Evolutionary conservation across 30 jellyfish, hydroid and myxozoan genomes (phyloP).

Genomic region (Hydractinia echinata): DNA sequence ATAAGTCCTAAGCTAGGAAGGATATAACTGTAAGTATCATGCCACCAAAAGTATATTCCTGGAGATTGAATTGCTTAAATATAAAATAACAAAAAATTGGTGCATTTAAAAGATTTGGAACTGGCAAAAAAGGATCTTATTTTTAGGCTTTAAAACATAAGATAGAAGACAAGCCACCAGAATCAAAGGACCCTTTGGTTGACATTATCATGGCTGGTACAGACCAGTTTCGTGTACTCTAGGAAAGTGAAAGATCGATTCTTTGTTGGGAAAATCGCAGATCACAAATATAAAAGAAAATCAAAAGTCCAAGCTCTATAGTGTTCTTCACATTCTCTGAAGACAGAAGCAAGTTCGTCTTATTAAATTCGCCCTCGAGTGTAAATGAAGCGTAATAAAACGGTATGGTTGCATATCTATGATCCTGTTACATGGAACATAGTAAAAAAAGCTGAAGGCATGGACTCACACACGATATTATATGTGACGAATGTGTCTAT

Average conservation of each 20-base stretch:
- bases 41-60: no score
- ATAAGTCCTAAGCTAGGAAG: no score
- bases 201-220: conserved; percentile 61
- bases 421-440: conserved; percentile 59
- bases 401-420: conserved; percentile 46
- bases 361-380: conserved; percentile 25
- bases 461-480: conserved; percentile 44
- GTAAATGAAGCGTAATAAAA: conserved; percentile 41
- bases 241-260: conserved; percentile 36
- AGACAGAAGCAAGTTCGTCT: conserved; percentile 35
- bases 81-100: no score
- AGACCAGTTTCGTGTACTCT: conserved; percentile 48
- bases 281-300: conserved; percentile 37
- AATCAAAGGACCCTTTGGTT: conserved; percentile 30
- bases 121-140: no score
- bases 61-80: neutral
- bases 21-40: no score
- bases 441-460: conserved; percentile 36
- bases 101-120: no score
- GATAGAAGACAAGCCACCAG: neutral
- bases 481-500: conserved; percentile 14
- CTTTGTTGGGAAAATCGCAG: conserved; percentile 38
- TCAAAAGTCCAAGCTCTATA: conserved; percentile 28
- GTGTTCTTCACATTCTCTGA: conserved; percentile 35
- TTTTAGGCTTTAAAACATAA: no score